A percentile compares a stretch with the other conserved stretches of the same genome.
These are phyloP conservation scores for Tolmerus cingulatus DNA, from an alignment of 2,888 invertebrate species.

Conservation along the genomic window DNA sequence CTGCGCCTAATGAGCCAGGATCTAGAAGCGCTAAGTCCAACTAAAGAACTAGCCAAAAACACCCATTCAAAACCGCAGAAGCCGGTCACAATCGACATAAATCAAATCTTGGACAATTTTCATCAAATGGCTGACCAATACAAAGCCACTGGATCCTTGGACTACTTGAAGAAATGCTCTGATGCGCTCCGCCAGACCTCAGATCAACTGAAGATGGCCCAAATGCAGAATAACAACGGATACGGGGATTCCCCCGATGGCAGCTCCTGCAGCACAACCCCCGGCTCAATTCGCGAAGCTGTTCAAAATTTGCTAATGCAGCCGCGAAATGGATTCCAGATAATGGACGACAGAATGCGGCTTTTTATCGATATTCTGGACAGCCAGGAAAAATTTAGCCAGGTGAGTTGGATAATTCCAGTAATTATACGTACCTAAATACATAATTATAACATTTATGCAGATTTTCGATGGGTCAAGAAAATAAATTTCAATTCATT, in stretches of 20 bases:
- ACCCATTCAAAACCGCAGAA: constrained; percentile 32
- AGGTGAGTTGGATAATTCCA: constrained; percentile 67
- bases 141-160: constrained; percentile 62
- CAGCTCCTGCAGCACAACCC: constrained; percentile 65
- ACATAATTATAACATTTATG: neutral
- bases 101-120: constrained; percentile 63
- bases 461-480: neutral
- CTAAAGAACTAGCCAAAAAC: constrained; percentile 37
- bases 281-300: constrained; percentile 74
- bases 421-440: neutral
- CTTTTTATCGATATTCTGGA: constrained; percentile 84
- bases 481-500: too few relatives aligned
- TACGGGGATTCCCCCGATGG: constrained; percentile 59
- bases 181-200: constrained; percentile 62
- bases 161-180: constrained; percentile 63
- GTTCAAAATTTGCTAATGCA: constrained; percentile 74
- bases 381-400: constrained; percentile 81
- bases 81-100: constrained; percentile 59
- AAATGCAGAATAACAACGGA: constrained; percentile 52
- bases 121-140: constrained; percentile 63
- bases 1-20: constrained; percentile 62
- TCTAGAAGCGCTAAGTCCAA: constrained; percentile 60
- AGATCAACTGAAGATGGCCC: constrained; percentile 58
- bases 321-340: constrained; percentile 77
- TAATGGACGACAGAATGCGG: constrained; percentile 79